Percentiles rank a stretch among this genome's conserved stretches.
These are phyloP conservation scores for Microcebus tavaratra DNA, from an alignment of 2,113 vertebrate genomes.

Conservation along the genomic window DNA sequence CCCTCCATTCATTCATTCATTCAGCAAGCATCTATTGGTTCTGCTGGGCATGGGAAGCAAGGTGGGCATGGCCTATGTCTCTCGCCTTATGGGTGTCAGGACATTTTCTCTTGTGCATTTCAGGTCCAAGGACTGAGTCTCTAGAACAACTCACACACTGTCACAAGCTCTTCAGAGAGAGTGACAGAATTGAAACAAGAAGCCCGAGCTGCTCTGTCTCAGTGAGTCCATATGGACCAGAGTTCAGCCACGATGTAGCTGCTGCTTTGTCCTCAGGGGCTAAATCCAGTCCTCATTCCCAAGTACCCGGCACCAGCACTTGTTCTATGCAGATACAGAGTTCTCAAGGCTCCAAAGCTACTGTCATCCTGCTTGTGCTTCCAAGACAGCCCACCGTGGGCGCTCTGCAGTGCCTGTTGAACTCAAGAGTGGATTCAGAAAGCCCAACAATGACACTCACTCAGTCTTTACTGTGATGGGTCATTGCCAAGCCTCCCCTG, in stretches of 20 bases:
- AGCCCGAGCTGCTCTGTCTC: not conserved
- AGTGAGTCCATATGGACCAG: accelerated
- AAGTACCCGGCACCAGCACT: not conserved
- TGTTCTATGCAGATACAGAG: not conserved
- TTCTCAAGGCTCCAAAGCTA: not conserved
- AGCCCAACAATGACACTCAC: accelerated
- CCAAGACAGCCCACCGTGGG: not conserved
- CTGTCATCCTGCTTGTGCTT: not conserved
- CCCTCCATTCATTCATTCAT: not conserved
- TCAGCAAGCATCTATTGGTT: not conserved
- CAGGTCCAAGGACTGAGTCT: not conserved
- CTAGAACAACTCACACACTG: not conserved
- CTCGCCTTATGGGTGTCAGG: accelerated
- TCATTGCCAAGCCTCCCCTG: not conserved
- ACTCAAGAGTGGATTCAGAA: not conserved
- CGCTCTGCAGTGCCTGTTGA: no score
- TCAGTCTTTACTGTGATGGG: not conserved
- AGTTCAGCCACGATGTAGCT: not conserved
- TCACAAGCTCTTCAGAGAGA: not conserved
- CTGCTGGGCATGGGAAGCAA: not conserved
- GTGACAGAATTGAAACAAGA: not conserved
- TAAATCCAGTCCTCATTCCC: not conserved
- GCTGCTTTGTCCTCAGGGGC: not conserved
- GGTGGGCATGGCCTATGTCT: not conserved
- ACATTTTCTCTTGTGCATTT: not conserved